A percentile compares a stretch with the other conserved stretches of the same genome.
phyloP scores from a whole-genome alignment of 1,140 invertebrate genomes.

The Nymphalis io region DNA sequence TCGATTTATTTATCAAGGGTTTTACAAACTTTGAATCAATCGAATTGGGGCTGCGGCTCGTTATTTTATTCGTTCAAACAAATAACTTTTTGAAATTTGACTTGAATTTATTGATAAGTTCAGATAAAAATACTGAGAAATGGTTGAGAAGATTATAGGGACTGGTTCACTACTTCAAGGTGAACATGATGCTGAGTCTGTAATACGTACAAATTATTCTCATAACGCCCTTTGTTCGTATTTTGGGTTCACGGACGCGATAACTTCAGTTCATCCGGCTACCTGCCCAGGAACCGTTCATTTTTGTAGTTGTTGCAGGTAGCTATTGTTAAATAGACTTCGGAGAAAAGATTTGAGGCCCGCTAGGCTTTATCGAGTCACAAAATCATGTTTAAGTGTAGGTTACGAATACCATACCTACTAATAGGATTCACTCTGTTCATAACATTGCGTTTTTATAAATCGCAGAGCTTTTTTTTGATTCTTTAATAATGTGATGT shows the following conservation, averaged over 20 bases:
- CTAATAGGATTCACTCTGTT: no score
- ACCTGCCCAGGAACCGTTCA: conserved; percentile 49
- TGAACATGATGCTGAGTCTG: conserved; percentile 57
- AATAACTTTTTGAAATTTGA: background rate
- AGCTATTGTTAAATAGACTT: conserved; percentile 32
- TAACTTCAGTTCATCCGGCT: conserved; percentile 51
- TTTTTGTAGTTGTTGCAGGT: conserved; percentile 44
- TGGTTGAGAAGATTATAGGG: conserved; percentile 52
- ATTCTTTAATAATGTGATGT: background rate
- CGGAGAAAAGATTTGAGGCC: conserved; percentile 20
- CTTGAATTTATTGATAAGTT: background rate
- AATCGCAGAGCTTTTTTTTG: background rate
- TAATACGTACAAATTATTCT: conserved; percentile 71
- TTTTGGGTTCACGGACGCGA: conserved; percentile 59
- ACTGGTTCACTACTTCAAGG: conserved; percentile 65
- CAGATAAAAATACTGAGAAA: conserved; percentile 1
- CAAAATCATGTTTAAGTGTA: background rate
- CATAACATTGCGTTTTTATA: background rate
- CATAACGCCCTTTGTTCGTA: conserved; percentile 70
- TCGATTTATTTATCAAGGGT: no score
- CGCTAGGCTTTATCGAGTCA: background rate
- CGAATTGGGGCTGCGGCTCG: no score
- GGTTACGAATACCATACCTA: no score
- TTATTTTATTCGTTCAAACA: background rate
- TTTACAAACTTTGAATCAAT: no score